These are phyloP conservation scores for Labeo calbasu DNA, from an alignment of 2,797 vertebrate species.

Conservation along the genomic window DNA sequence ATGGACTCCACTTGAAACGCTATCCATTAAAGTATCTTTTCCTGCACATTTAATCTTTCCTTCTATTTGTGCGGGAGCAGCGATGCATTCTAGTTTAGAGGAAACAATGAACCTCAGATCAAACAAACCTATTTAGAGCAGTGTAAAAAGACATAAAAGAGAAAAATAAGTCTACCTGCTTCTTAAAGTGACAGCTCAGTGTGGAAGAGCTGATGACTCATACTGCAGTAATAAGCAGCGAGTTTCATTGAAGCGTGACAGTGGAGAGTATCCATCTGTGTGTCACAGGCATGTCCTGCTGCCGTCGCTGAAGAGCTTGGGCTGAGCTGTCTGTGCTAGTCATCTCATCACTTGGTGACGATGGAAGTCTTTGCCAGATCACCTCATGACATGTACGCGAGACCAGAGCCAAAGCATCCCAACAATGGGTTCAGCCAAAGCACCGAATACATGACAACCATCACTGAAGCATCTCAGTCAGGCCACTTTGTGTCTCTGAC, in stretches of 20 bases:
- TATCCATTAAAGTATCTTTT: not conserved
- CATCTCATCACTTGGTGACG: constrained; percentile 61
- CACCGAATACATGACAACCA: constrained; percentile 64
- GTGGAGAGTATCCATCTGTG: constrained; percentile 63
- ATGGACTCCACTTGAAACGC: not conserved
- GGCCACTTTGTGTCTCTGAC: constrained; percentile 66
- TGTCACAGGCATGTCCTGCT: constrained; percentile 56
- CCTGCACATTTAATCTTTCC: not conserved
- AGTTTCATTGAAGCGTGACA: constrained; percentile 51
- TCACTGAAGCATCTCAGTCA: constrained; percentile 65
- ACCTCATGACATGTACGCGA: constrained; percentile 63
- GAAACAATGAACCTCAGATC: not conserved
- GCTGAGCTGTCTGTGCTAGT: constrained; percentile 57
- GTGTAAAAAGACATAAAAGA: not conserved
- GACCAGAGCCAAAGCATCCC: constrained; percentile 66
- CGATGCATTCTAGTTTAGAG: not conserved
- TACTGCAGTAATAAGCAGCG: constrained; percentile 53
- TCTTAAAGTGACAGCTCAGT: constrained; percentile 21
- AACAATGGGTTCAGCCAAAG: constrained; percentile 66
- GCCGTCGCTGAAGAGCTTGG: constrained; percentile 54
- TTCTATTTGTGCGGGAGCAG: not conserved
- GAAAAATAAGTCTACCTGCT: constrained; percentile 5
- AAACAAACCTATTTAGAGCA: constrained; percentile 13
- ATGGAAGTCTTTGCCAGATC: constrained; percentile 57
- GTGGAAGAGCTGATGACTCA: constrained; percentile 56